These are phyloP conservation scores for Heliothis virescens DNA, from an alignment of 1,140 invertebrate genomes.

Conservation along the genomic window DNA sequence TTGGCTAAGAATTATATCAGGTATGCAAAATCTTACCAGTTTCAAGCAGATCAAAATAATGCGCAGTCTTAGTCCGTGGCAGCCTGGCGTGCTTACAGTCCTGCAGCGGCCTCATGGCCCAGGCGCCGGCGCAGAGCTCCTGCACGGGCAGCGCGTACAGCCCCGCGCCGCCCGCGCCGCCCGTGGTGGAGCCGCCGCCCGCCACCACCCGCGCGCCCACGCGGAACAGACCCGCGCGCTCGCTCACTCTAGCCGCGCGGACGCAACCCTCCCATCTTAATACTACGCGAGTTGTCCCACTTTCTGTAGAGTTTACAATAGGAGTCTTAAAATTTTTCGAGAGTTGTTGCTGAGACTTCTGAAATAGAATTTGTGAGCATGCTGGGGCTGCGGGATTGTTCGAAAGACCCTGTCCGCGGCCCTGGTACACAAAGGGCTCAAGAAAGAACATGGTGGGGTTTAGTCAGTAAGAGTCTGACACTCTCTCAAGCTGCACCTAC, in stretches of 20 bases:
- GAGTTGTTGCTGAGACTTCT: not conserved
- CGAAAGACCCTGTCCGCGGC: no score
- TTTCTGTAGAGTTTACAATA: constrained; percentile 66
- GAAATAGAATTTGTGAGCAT: no score
- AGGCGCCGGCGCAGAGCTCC: constrained; percentile 76
- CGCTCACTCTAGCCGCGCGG: constrained; percentile 71
- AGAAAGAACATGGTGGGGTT: no score
- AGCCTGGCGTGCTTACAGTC: constrained; percentile 81
- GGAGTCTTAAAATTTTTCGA: not conserved
- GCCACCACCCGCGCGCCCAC: constrained; percentile 69
- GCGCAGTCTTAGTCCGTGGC: constrained; percentile 79
- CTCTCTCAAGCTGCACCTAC: no score
- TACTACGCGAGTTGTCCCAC: constrained; percentile 78
- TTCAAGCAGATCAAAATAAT: constrained; percentile 80
- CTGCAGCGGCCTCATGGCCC: constrained; percentile 81
- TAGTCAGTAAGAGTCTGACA: no score
- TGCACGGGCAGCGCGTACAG: constrained; percentile 77
- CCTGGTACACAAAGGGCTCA: no score
- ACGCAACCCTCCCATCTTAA: constrained; percentile 81
- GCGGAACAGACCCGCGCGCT: constrained; percentile 77
- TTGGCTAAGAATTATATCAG: no score
- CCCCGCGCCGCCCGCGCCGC: constrained; percentile 77
- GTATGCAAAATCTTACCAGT: constrained; percentile 68
- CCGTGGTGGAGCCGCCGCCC: constrained; percentile 70
- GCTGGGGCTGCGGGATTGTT: no score